Conservation (phyloP, 2,113 vertebrate genomes). For the Alligator mississippiensis region DNA sequence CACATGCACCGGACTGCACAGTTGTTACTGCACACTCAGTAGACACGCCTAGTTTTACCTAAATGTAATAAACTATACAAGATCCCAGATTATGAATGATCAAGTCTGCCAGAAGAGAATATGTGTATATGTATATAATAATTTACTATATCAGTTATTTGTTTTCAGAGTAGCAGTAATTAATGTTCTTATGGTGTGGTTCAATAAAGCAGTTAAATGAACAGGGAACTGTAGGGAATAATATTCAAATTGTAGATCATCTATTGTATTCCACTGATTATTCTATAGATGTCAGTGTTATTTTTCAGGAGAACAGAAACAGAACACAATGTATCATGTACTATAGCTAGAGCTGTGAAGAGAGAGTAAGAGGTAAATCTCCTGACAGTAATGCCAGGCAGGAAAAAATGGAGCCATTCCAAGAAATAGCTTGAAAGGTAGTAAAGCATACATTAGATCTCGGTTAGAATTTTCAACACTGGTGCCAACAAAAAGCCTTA, state of each 20-base stretch:
- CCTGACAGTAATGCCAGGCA: neutral
- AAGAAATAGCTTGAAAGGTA: neutral
- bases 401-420: neutral
- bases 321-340: neutral
- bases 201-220: neutral
- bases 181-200: neutral
- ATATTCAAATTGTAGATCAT: neutral
- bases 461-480: neutral
- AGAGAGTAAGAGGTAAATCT: neutral
- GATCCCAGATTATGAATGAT: neutral
- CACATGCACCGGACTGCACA: too few relatives aligned
- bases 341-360: neutral
- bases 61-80: neutral
- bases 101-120: neutral
- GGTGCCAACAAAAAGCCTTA: neutral
- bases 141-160: conserved; percentile 17
- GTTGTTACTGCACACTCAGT: too few relatives aligned
- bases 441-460: neutral
- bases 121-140: neutral
- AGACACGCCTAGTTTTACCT: neutral
- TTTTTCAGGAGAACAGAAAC: neutral
- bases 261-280: neutral
- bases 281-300: neutral
- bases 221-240: neutral
- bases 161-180: conserved; percentile 27